These are phyloP conservation scores for Druceiella hillmani DNA, from an alignment of 2,888 invertebrate species.

Conservation along the genomic window DNA sequence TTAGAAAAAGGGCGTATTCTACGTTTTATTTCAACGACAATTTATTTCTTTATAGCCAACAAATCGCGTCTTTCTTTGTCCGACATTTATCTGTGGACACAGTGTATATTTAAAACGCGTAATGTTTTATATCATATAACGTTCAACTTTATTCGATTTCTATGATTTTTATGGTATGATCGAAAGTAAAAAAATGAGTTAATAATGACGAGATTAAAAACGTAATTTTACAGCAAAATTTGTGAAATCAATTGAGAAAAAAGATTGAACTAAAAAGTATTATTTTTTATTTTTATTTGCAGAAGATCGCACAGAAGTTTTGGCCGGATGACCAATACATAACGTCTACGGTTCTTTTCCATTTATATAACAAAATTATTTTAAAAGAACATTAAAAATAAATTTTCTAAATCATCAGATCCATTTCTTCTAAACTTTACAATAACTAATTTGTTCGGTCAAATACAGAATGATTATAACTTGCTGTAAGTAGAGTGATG, in stretches of 20 bases:
- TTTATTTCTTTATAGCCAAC: too few relatives aligned
- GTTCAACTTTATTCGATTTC: too few relatives aligned
- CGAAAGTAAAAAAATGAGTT: too few relatives aligned
- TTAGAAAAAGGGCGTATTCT: too few relatives aligned
- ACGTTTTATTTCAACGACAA: too few relatives aligned
- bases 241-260: not conserved
- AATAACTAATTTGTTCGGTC: not conserved
- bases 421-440: conserved; percentile 3
- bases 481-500: conserved; percentile 58
- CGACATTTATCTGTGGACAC: too few relatives aligned
- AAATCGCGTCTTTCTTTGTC: too few relatives aligned
- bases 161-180: too few relatives aligned
- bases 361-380: conserved; percentile 40
- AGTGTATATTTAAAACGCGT: too few relatives aligned
- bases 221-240: not conserved
- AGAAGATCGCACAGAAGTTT: conserved; percentile 41
- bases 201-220: too few relatives aligned
- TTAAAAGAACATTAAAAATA: conserved; percentile 27
- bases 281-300: conserved; percentile 20
- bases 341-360: conserved; percentile 38
- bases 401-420: not conserved
- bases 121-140: too few relatives aligned
- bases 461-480: conserved; percentile 34
- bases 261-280: too few relatives aligned
- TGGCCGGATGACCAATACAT: conserved; percentile 40